Base-by-base conservation (phyloP, 2,888 invertebrate species). In the Aporophyla lueneburgensis region DNA sequence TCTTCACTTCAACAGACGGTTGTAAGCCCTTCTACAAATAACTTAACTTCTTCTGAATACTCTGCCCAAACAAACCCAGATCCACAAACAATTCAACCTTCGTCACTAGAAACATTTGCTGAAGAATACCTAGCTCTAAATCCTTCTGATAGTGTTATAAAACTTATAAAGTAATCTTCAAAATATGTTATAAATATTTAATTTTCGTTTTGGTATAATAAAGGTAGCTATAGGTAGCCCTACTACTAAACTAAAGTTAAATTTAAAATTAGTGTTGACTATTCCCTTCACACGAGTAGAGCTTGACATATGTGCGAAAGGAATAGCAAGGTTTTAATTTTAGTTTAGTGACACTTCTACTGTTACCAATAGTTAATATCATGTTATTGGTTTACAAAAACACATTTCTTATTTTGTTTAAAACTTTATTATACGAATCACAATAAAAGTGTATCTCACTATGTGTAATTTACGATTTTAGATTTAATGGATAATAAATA, bases 381-480 rank as follows among this genome's bases (percentile, higher is more conserved):
- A 33, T 33, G 33, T 33, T 33, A 33, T 33, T 33, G 33, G 43
- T 74, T 74, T 61, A 68, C 53, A 74, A 74, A 68, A 74, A 74
- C 63, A 74, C 63, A 63, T 74, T 74, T 56, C 74, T 56, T 69
- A 63, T 58, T 69, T 74, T 63, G 74, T 76, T 80, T 54, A 77
- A 70, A 80, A 69, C 76, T 77, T 80, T 71, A 68, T 65, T 71
- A 71, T 74, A 65, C 74, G 67, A 76, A 71, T 74, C 58, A 74
- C 51, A 80, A 71, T 76, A 71, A 73, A 80, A 71, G 46, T 74
- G 67, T 74, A 54, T 74, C 46, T 61, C 53, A 43, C 16, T 46
- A 46, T 73, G 67, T 61, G 67, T 46, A 66, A 65, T 72, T 40
- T 40, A 40, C 40, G 40, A 40, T 40, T 40, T 40, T 40, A 40